Evolutionary conservation across 2,113 vertebrate genomes (phyloP).

Genomic region (Corythornis madagascariensis): DNA sequence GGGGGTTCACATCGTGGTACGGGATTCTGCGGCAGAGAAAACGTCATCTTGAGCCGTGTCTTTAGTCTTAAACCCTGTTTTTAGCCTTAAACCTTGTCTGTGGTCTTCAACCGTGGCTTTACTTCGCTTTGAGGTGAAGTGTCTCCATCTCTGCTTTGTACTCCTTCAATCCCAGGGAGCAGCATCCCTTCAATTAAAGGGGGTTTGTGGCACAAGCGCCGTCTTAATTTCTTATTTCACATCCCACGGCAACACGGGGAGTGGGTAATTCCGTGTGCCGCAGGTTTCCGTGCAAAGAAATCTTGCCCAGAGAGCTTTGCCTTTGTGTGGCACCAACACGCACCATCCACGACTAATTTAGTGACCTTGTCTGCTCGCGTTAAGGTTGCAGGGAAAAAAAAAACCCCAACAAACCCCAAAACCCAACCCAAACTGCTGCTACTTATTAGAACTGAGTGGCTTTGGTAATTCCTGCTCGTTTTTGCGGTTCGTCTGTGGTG

Average conservation of each 20-base stretch:
- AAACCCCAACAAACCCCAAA: neutral
- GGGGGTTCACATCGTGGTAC: neutral
- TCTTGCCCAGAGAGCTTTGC: neutral
- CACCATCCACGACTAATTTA: neutral
- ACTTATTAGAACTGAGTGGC: neutral
- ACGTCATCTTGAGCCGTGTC: neutral
- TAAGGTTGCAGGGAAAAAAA: neutral
- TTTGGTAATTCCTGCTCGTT: neutral
- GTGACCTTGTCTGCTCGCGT: constrained; percentile 28
- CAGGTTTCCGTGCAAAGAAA: neutral
- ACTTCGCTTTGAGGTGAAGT: neutral
- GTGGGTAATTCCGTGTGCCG: neutral
- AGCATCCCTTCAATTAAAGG: neutral
- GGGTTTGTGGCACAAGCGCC: neutral
- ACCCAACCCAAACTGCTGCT: neutral
- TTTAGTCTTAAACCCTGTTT: neutral
- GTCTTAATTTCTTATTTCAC: neutral
- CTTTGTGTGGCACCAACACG: constrained; percentile 28
- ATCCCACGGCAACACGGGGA: accelerated
- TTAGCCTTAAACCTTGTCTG: neutral
- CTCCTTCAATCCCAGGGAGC: neutral
- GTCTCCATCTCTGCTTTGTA: neutral
- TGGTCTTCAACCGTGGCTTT: neutral
- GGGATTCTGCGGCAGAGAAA: neutral
- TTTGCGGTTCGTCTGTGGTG: neutral